Base-by-base conservation (phyloP, 2,113 vertebrate species). In the Aythya baeri region DNA sequence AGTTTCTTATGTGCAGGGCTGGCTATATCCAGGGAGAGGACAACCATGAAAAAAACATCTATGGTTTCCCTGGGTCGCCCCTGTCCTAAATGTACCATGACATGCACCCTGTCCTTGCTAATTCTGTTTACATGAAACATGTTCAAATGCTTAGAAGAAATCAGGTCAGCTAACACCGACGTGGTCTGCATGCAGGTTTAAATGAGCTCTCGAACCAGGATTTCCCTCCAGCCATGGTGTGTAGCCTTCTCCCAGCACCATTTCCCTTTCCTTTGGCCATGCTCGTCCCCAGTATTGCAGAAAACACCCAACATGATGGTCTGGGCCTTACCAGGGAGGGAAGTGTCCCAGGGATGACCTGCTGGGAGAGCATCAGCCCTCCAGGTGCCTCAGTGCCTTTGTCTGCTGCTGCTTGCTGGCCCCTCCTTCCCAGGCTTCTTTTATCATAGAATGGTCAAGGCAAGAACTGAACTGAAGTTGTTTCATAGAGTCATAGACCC, bases 151-250 rank as follows among this genome's bases (percentile, higher is more conserved):
- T 36, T 38, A 7, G 66, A 36, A 54, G 57, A 78, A 78, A 54
- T 44, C 16, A 1, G 16, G 26, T 61, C 20, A 36, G 65, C 36
- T 44, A 25, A 32, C 2, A 7, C 46, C 36, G 55, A 6, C 46
- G 8, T 25, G 27, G 21, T 36, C 36, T 17, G 16, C 31, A 16
- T 3, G 6, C 16, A 36, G 31, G 44, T 66, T 75, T 38, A 49
- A 57, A 66, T 8, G 21, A 50, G 83, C 0, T 1, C 57, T 63
- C 1, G 1, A 44, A 46, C 21, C 11, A 17, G 32, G 38, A 17
- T 46, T 46, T 63, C 11, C 38, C 66, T 27, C 74, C 32, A 57
- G 29, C 5, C 29, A 4, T 57, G 55, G 29, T 11, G 29, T 17
- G 29, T 17, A 38, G 22, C 49, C 49, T 62, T 87, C 32, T 63